Percentiles rank a stretch among this genome's conserved stretches.
These are phyloP conservation scores for Rhodophaea formosa DNA, from an alignment of 2,888 invertebrate genomes.

Conservation along the genomic window DNA sequence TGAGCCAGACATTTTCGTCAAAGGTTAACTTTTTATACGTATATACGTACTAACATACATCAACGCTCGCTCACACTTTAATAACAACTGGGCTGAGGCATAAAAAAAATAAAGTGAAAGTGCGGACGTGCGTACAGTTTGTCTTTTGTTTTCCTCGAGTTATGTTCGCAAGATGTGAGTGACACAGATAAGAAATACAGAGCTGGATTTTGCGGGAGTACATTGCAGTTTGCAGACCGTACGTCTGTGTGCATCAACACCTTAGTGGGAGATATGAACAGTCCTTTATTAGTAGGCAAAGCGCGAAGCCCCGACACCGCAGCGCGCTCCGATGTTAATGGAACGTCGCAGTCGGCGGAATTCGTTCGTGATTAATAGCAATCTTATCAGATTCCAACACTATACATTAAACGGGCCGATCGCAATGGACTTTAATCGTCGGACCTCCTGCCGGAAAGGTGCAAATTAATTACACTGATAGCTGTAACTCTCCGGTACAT, in stretches of 20 bases:
- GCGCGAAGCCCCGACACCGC: conserved; percentile 6
- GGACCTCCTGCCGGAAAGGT: conserved; percentile 53
- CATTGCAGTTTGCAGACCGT: neutral
- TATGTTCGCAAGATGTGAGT: conserved; percentile 5
- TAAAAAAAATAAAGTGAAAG: conserved; percentile 19
- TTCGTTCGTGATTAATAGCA: conserved; percentile 64
- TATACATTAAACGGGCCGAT: conserved; percentile 57
- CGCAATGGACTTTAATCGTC: conserved; percentile 51
- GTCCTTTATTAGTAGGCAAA: conserved; percentile 18
- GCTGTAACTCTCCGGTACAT: conserved; percentile 54
- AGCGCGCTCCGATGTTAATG: conserved; percentile 37
- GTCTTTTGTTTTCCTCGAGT: conserved; percentile 13
- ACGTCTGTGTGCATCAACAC: neutral
- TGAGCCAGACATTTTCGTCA: neutral
- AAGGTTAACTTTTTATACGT: neutral
- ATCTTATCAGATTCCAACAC: conserved; percentile 66
- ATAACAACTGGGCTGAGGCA: conserved; percentile 5
- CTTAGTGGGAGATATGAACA: conserved; percentile 1
- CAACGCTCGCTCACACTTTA: conserved; percentile 11
- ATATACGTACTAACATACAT: conserved; percentile 3
- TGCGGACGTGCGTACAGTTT: conserved; percentile 13
- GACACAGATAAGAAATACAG: conserved; percentile 3
- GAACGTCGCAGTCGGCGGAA: conserved; percentile 45
- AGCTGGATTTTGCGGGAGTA: neutral
- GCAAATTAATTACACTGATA: conserved; percentile 67